These are phyloP conservation scores for Calephelis virginiensis DNA, from an alignment of 1,140 invertebrate genomes.

Conservation along the genomic window DNA sequence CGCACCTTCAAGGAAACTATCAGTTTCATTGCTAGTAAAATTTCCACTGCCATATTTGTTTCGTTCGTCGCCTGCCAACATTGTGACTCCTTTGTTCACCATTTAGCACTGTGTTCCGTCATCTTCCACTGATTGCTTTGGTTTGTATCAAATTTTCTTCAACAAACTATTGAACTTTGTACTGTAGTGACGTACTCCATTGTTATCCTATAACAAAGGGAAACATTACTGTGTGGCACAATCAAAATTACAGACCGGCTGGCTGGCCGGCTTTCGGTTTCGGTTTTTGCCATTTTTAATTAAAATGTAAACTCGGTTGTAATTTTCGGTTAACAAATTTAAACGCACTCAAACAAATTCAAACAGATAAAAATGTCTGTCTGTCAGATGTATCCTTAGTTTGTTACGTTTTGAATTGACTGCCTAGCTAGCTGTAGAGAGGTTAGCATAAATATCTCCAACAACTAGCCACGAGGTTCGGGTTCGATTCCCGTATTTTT, in stretches of 20 bases:
- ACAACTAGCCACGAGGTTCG: no score
- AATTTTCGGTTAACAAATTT: no score
- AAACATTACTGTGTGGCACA: slow-evolving; percentile 7
- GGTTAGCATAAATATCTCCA: no score
- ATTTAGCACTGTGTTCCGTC: slow-evolving; percentile 15
- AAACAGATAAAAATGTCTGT: no score
- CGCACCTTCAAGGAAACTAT: slow-evolving; percentile 44
- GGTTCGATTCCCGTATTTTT: no score
- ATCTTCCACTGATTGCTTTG: slow-evolving; percentile 10
- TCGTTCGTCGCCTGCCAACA: slow-evolving; percentile 8
- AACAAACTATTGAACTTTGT: slow-evolving; percentile 11
- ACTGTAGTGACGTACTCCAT: slow-evolving; percentile 6
- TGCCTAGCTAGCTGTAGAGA: no score
- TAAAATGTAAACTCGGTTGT: no score
- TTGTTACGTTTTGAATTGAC: no score
- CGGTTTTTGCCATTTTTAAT: no score
- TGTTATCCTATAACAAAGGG: slow-evolving; percentile 4
- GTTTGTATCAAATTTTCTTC: slow-evolving; percentile 11
- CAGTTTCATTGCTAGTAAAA: slow-evolving; percentile 14
- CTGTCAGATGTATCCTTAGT: no score
- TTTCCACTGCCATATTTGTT: slow-evolving; percentile 14
- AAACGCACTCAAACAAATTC: no score
- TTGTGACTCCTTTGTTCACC: slow-evolving; percentile 13
- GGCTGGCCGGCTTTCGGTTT: no score
- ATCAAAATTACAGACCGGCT: background rate